phyloP scores from a whole-genome alignment of 1,140 invertebrate genomes.

The Bombus sibiricus region DNA sequence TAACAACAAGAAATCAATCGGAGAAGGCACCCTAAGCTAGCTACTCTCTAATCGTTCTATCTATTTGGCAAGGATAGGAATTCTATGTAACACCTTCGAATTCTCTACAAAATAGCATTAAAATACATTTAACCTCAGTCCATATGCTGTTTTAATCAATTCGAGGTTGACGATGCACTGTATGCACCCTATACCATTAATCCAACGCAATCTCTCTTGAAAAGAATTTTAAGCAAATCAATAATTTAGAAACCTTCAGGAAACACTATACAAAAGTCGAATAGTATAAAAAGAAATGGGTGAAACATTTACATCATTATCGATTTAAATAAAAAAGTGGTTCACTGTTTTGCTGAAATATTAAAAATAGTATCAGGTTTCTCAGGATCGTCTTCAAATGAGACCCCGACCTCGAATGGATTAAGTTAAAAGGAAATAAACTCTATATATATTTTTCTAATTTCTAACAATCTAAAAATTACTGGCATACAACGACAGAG shows the following conservation, averaged over 20 bases:
- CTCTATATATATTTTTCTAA: background rate
- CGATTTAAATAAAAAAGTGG: background rate
- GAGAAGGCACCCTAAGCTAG: conserved; percentile 53
- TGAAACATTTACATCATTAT: background rate
- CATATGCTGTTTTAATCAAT: background rate
- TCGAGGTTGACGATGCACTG: background rate
- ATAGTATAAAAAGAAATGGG: background rate
- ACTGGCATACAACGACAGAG: conserved; percentile 74
- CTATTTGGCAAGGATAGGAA: conserved; percentile 76
- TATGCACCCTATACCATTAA: background rate
- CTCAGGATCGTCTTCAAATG: background rate
- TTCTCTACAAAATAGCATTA: background rate
- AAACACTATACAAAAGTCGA: background rate
- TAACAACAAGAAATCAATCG: conserved; percentile 21
- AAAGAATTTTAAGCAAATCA: background rate
- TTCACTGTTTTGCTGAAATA: background rate
- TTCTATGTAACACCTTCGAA: conserved; percentile 50
- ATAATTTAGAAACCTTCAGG: background rate
- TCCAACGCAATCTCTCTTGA: background rate
- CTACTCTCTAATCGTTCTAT: conserved; percentile 64
- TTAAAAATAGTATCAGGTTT: background rate
- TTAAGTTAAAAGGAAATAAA: background rate
- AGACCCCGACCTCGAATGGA: background rate
- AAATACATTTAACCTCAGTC: conserved; percentile 21
- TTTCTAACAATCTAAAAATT: conserved; percentile 61